phyloP scores from a whole-genome alignment of 2,797 vertebrate genomes.

The Cyprinodon diabolis region DNA sequence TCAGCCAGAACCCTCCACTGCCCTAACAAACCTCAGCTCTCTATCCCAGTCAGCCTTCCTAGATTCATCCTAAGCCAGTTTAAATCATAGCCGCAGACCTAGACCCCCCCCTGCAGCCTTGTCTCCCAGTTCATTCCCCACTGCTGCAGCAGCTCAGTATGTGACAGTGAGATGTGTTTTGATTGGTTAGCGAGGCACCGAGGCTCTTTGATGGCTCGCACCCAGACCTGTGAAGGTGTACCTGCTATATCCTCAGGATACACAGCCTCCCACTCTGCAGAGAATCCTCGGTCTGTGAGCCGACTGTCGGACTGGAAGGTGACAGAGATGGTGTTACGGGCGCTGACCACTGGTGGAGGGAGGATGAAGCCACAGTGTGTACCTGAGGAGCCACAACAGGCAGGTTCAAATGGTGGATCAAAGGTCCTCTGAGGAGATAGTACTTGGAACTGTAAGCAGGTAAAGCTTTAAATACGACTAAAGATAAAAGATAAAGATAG shows the following conservation, averaged over 20 bases:
- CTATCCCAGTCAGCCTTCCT: too few species aligned
- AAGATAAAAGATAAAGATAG: neutral
- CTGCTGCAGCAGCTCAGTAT: conserved; percentile 24
- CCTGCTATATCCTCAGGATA: conserved; percentile 82
- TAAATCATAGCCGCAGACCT: too few species aligned
- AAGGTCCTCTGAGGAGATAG: conserved; percentile 2
- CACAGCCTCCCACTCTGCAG: conserved; percentile 80
- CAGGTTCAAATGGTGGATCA: neutral
- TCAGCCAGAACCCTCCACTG: too few species aligned
- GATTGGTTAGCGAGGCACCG: conserved; percentile 31
- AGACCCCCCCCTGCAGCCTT: too few species aligned
- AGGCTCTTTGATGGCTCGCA: conserved; percentile 22
- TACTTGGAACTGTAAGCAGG: neutral
- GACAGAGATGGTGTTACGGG: conserved; percentile 70
- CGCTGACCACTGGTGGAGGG: conserved; percentile 79
- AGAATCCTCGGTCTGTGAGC: conserved; percentile 82
- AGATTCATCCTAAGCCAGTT: too few species aligned
- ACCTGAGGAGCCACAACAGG: conserved; percentile 53
- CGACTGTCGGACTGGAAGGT: conserved; percentile 78
- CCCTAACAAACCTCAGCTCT: too few species aligned
- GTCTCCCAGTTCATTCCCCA: neutral
- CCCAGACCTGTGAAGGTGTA: conserved; percentile 45
- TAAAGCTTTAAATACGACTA: neutral
- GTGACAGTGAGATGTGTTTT: conserved; percentile 26
- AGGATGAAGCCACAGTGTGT: conserved; percentile 78